These are phyloP conservation scores for Austrolebias charrua DNA, from an alignment of 2,797 vertebrate genomes.

Conservation along the genomic window DNA sequence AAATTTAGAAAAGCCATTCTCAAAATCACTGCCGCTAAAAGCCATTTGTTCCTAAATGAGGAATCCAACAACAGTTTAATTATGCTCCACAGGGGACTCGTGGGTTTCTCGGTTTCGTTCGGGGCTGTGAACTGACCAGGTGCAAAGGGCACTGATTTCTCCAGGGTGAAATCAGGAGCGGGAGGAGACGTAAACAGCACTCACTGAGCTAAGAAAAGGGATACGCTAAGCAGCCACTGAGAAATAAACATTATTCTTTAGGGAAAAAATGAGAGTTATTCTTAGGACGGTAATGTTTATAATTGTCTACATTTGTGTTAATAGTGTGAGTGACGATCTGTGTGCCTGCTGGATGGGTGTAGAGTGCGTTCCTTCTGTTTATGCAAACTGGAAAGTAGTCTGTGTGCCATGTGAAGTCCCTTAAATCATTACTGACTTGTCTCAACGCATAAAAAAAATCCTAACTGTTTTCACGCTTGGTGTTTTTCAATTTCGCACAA, in stretches of 20 bases:
- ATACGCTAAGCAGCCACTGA: constrained; percentile 50
- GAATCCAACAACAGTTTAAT: constrained; percentile 58
- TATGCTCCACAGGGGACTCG: constrained; percentile 39
- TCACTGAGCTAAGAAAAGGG: constrained; percentile 42
- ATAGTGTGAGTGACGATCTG: constrained; percentile 55
- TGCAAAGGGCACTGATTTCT: constrained; percentile 56
- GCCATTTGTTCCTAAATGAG: constrained; percentile 45
- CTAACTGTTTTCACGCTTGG: background rate
- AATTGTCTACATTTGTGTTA: constrained; percentile 61
- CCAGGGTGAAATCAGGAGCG: constrained; percentile 56
- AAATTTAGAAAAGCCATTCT: constrained; percentile 65
- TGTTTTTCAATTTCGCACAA: too few relatives aligned
- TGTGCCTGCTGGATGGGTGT: constrained; percentile 19
- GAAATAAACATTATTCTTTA: constrained; percentile 71
- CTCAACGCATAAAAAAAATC: background rate
- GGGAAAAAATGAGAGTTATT: constrained; percentile 69
- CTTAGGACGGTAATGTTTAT: constrained; percentile 65
- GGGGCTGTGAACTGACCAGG: constrained; percentile 60
- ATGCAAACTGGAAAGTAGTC: constrained; percentile 18
- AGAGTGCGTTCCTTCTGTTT: constrained; percentile 40
- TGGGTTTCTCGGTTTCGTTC: constrained; percentile 49
- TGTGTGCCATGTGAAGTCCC: constrained; percentile 27
- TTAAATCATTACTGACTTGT: constrained; percentile 18
- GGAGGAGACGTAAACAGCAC: constrained; percentile 69
- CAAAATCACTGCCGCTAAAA: constrained; percentile 59